A percentile compares a stretch with the other conserved stretches of the same genome.
phyloP scores from a whole-genome alignment of 2,113 vertebrate species.

The Corvus hawaiiensis region DNA sequence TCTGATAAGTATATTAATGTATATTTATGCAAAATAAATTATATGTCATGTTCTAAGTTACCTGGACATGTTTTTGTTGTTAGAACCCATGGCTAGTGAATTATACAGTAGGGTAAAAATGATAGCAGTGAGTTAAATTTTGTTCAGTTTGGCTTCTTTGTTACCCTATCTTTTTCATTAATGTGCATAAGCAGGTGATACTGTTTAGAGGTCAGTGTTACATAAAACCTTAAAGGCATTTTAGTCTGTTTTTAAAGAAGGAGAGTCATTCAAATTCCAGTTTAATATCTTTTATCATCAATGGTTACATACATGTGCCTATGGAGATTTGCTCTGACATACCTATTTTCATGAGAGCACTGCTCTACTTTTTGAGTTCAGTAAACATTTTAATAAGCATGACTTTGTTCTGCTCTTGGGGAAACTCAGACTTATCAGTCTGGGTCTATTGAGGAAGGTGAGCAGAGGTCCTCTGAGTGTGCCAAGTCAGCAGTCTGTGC shows the following conservation, averaged over 20 bases:
- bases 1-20: neutral
- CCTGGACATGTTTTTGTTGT: neutral
- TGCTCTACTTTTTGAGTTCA: constrained; percentile 15
- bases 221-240: neutral
- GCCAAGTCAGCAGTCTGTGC: constrained; percentile 58
- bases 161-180: neutral
- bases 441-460: constrained; percentile 52
- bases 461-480: constrained; percentile 29
- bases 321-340: neutral
- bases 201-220: neutral
- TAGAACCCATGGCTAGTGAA: neutral
- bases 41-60: neutral
- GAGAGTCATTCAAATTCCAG: neutral
- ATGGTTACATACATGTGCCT: neutral
- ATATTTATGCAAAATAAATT: neutral
- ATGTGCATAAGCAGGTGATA: neutral
- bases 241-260: neutral
- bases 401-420: constrained; percentile 54
- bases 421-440: constrained; percentile 37
- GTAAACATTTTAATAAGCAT: constrained; percentile 66
- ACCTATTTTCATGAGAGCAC: constrained; percentile 42
- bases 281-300: neutral
- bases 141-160: neutral
- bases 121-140: neutral
- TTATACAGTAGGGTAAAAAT: neutral